Conservation (phyloP, 2,113 vertebrate species). For the Charina bottae region DNA sequence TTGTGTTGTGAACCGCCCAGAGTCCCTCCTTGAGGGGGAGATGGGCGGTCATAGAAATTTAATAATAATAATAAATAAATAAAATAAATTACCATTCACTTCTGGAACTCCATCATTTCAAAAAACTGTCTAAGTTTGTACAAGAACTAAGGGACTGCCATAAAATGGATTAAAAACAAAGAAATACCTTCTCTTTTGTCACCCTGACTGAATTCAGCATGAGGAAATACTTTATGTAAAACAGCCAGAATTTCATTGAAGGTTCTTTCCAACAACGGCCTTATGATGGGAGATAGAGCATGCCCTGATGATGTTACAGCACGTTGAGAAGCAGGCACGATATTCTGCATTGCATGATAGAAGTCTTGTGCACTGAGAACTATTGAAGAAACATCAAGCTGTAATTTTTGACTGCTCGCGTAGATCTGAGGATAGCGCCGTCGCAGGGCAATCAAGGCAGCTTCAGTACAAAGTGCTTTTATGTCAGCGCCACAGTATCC, state of each 20-base stretch:
- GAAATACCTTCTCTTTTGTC: slow-evolving; percentile 85
- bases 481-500: slow-evolving; percentile 98
- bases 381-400: slow-evolving; percentile 92
- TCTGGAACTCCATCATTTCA: background rate
- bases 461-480: slow-evolving; percentile 99
- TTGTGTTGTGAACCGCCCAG: no score
- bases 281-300: slow-evolving; percentile 87
- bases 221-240: slow-evolving; percentile 94
- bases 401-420: slow-evolving; percentile 91
- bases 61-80: no score
- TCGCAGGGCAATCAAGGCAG: slow-evolving; percentile 91
- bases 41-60: no score
- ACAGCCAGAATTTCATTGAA: slow-evolving; percentile 82
- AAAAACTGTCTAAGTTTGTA: background rate
- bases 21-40: no score
- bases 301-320: slow-evolving; percentile 89
- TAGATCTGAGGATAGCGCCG: slow-evolving; percentile 98
- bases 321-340: slow-evolving; percentile 95
- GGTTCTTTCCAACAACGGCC: slow-evolving; percentile 86
- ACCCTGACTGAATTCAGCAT: slow-evolving; percentile 86
- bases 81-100: no score
- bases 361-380: slow-evolving; percentile 92
- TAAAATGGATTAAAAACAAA: background rate
- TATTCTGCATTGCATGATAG: slow-evolving; percentile 90
- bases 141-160: background rate